These are phyloP conservation scores for Argyresthia goedartella DNA, from an alignment of 2,888 invertebrate species.

Conservation along the genomic window DNA sequence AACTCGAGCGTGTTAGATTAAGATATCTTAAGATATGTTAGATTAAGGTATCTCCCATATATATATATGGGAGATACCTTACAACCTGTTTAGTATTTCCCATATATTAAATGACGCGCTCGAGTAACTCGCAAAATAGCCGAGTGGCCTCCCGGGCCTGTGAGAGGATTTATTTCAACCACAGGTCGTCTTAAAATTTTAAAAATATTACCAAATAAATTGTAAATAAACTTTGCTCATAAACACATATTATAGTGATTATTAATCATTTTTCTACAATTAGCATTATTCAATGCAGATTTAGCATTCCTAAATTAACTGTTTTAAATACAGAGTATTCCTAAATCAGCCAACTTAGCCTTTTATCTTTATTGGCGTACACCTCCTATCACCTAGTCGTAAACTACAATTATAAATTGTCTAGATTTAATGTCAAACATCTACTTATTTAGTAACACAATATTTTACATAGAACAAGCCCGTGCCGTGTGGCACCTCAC, in stretches of 20 bases:
- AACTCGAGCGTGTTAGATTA: no score
- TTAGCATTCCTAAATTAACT: not conserved
- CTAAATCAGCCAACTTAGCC: not conserved
- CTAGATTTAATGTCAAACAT: conserved; percentile 2
- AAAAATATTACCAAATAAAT: not conserved
- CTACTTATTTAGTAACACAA: conserved; percentile 10
- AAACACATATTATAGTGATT: not conserved
- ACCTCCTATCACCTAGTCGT: not conserved
- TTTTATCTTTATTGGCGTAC: not conserved
- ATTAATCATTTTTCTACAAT: not conserved
- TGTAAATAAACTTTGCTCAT: not conserved
- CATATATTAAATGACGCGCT: no score
- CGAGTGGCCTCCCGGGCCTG: no score
- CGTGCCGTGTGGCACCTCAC: not conserved
- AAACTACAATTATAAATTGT: not conserved
- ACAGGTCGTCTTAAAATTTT: conserved; percentile 2
- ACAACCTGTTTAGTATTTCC: no score
- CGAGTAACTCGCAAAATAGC: no score
- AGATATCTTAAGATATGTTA: no score
- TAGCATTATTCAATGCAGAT: not conserved
- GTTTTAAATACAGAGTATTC: not conserved
- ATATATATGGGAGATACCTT: no score
- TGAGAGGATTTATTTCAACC: not conserved
- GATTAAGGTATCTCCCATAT: no score
- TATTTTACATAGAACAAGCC: not conserved